Percentiles rank a stretch among this genome's conserved stretches.
These are phyloP conservation scores for Cyprinodon diabolis DNA, from an alignment of 2,797 vertebrate species.

Conservation along the genomic window DNA sequence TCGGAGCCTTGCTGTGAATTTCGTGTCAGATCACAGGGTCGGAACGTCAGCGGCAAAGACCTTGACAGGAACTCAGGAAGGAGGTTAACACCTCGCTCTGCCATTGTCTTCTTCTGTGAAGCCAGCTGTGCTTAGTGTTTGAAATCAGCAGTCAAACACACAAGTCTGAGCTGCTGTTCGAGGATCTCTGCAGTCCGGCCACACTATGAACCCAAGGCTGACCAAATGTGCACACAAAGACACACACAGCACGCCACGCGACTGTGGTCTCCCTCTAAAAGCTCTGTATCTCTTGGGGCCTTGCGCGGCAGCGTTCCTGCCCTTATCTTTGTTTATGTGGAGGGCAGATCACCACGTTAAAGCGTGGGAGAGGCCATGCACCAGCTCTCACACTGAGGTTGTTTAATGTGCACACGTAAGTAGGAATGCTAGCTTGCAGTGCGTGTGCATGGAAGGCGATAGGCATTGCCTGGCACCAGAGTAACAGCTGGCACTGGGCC, in stretches of 20 bases:
- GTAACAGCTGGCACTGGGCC: constrained; percentile 77
- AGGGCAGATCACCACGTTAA: constrained; percentile 82
- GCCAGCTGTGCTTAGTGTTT: constrained; percentile 27
- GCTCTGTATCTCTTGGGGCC: constrained; percentile 75
- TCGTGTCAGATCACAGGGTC: constrained; percentile 45
- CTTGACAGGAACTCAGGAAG: constrained; percentile 49
- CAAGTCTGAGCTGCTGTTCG: constrained; percentile 24
- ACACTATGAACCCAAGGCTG: constrained; percentile 45
- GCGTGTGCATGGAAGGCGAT: constrained; percentile 74
- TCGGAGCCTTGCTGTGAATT: constrained; percentile 52
- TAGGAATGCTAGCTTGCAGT: constrained; percentile 43
- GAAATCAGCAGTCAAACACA: constrained; percentile 29
- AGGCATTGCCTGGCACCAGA: constrained; percentile 86
- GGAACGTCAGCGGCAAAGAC: constrained; percentile 46
- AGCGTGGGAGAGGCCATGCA: constrained; percentile 44
- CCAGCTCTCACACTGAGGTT: constrained; percentile 45
- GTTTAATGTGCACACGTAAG: constrained; percentile 60
- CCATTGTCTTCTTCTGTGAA: constrained; percentile 25
- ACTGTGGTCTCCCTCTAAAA: constrained; percentile 83
- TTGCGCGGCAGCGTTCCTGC: constrained; percentile 77
- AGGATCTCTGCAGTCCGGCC: constrained; percentile 30
- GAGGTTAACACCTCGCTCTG: constrained; percentile 55
- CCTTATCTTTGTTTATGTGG: constrained; percentile 93
- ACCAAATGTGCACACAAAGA: constrained; percentile 31
- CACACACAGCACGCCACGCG: constrained; percentile 60